phyloP scores from a whole-genome alignment of 30 jellyfish, hydroid and myxozoan genomes.

The Catostylus mosaicus region DNA sequence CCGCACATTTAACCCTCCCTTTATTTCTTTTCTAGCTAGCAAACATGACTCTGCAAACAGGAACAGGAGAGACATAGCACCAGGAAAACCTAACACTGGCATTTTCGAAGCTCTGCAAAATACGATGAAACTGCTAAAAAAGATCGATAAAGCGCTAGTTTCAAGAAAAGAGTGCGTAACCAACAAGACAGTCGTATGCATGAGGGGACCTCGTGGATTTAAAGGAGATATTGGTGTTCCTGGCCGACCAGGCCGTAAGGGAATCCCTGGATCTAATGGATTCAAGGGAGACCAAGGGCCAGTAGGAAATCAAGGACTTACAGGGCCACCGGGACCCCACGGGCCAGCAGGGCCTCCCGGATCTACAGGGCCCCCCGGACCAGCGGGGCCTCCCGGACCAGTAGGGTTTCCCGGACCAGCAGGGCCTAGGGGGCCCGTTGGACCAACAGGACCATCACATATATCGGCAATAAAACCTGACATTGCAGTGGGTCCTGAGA shows the following conservation, averaged over 20 bases:
- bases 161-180: neutral
- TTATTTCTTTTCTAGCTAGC: no score
- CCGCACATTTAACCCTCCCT: no score
- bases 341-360: slow-evolving; percentile 2
- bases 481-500: neutral
- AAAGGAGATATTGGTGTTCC: neutral
- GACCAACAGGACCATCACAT: slow-evolving; percentile 10
- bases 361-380: neutral
- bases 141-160: neutral
- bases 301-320: neutral
- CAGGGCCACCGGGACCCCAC: neutral
- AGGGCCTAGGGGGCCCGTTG: neutral
- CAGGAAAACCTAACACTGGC: no score
- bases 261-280: neutral
- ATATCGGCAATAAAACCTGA: neutral
- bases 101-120: neutral
- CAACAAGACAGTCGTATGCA: slow-evolving; percentile 8
- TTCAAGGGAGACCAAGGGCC: neutral
- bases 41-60: neutral
- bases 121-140: neutral
- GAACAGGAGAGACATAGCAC: neutral
- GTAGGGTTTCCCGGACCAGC: neutral
- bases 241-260: neutral
- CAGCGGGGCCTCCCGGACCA: neutral
- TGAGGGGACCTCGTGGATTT: slow-evolving; percentile 26